Percentiles rank a stretch among this genome's conserved stretches.
Conservation (phyloP, 2,888 invertebrate species). For the Microctonus aethiopoides region DNA sequence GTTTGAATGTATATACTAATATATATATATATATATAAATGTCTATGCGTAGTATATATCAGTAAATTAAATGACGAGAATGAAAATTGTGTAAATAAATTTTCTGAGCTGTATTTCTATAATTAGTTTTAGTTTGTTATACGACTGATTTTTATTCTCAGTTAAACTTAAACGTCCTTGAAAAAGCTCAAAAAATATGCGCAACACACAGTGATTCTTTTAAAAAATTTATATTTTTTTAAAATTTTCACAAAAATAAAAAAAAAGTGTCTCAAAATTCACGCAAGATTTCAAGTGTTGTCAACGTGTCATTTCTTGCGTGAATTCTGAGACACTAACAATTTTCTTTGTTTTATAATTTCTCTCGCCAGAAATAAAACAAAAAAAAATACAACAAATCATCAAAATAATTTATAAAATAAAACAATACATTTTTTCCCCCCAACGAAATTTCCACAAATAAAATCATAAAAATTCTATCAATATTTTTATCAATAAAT, state of each 20-base stretch:
- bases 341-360: background rate
- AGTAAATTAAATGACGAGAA: constrained; percentile 49
- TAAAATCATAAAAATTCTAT: too few relatives aligned
- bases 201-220: too few relatives aligned
- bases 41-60: constrained; percentile 37
- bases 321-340: too few relatives aligned
- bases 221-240: background rate
- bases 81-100: constrained; percentile 38
- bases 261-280: too few relatives aligned
- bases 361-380: background rate
- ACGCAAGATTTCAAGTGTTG: too few relatives aligned
- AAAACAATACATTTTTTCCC: too few relatives aligned
- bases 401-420: too few relatives aligned
- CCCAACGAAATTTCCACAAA: too few relatives aligned
- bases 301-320: too few relatives aligned
- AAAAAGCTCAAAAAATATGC: constrained; percentile 29
- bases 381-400: too few relatives aligned
- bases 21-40: background rate
- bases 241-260: background rate
- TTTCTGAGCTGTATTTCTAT: constrained; percentile 58
- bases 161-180: constrained; percentile 67
- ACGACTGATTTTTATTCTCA: constrained; percentile 63
- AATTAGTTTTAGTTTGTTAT: constrained; percentile 61
- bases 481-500: background rate
- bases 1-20: background rate